Conservation (phyloP, 2,888 invertebrate genomes). For the Cerastis rubricosa region DNA sequence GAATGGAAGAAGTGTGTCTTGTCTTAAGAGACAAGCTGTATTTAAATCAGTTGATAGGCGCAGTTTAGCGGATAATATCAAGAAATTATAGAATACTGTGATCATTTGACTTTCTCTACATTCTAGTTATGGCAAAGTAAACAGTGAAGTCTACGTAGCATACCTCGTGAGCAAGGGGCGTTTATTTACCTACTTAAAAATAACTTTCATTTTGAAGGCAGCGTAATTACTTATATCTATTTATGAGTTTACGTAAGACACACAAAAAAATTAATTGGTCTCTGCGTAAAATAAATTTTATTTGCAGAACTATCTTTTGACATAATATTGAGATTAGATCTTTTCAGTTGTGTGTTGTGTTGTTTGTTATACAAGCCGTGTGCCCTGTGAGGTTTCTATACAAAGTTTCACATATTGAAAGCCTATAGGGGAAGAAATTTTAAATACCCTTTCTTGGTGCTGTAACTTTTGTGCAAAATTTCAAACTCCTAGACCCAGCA, state of each 20-base stretch:
- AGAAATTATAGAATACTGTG: not conserved
- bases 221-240: conserved; percentile 7
- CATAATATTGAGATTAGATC: not conserved
- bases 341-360: not conserved
- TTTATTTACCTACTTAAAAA: conserved; percentile 17
- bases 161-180: conserved; percentile 28
- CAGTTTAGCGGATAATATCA: not conserved
- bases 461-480: not conserved
- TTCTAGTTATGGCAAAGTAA: not conserved
- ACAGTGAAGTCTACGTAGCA: not conserved
- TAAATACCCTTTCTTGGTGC: not conserved
- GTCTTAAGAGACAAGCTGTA: not conserved
- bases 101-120: conserved; percentile 23
- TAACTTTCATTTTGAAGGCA: conserved; percentile 41
- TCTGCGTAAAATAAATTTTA: conserved; percentile 31
- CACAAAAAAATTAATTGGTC: conserved; percentile 1
- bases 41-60: conserved; percentile 2
- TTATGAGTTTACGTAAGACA: conserved; percentile 37
- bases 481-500: not conserved
- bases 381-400: not conserved
- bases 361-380: not conserved
- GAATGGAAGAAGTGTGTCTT: conserved; percentile 17
- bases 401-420: not conserved
- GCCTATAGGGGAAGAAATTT: not conserved
- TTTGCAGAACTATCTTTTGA: conserved; percentile 16